Percentiles rank a stretch among this genome's conserved stretches.
These are phyloP conservation scores for Sinocyclocheilus maitianheensis DNA, from an alignment of 2,113 vertebrate genomes.

Conservation along the genomic window DNA sequence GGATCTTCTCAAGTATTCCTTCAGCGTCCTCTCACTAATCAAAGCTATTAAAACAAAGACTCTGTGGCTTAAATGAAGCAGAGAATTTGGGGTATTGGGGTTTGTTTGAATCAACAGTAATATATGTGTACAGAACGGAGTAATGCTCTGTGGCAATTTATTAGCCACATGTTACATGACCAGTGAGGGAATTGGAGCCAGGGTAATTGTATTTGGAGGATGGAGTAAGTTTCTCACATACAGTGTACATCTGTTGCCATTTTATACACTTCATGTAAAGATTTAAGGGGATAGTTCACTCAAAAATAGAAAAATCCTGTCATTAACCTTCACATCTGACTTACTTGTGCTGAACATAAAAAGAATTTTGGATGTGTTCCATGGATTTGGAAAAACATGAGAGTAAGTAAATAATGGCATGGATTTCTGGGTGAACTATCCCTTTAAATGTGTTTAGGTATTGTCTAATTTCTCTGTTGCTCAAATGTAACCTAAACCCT, in stretches of 20 bases:
- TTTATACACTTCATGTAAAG: slow-evolving; percentile 8
- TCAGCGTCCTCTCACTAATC: slow-evolving; percentile 51
- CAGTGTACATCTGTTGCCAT: slow-evolving; percentile 32
- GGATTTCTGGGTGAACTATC: background rate
- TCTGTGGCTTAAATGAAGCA: slow-evolving; percentile 24
- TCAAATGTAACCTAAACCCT: slow-evolving; percentile 29
- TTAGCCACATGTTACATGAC: slow-evolving; percentile 46
- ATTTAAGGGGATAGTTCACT: background rate
- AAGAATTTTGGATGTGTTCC: too few species aligned
- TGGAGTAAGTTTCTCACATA: slow-evolving; percentile 48
- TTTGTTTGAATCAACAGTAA: slow-evolving; percentile 36
- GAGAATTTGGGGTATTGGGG: slow-evolving; percentile 16
- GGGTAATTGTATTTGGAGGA: slow-evolving; percentile 28
- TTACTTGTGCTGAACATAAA: background rate
- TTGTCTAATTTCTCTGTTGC: background rate
- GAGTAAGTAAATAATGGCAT: background rate
- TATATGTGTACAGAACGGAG: slow-evolving; percentile 45
- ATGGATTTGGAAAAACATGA: background rate
- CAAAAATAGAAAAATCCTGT: too few species aligned
- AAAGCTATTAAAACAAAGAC: slow-evolving; percentile 57
- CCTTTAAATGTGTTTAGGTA: slow-evolving; percentile 12
- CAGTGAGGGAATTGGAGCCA: slow-evolving; percentile 24
- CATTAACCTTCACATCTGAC: background rate
- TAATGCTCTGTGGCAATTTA: slow-evolving; percentile 40
- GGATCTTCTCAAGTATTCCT: slow-evolving; percentile 55